Evolutionary conservation across 2,888 invertebrate species (phyloP).

Genomic region (Cecidostiba fungosa): DNA sequence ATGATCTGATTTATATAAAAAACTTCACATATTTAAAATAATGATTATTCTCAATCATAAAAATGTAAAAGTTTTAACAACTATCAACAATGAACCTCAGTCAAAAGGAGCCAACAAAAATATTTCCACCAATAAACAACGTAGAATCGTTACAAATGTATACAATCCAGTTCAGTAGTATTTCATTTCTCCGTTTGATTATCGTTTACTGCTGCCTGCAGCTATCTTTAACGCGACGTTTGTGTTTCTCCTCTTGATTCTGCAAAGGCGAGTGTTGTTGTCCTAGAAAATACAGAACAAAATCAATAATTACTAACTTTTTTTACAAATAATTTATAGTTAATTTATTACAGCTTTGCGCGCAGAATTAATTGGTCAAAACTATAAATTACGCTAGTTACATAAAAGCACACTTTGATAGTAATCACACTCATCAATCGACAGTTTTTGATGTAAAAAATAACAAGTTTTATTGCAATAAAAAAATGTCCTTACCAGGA

Average conservation of each 20-base stretch:
- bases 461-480: neutral
- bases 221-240: constrained; percentile 83
- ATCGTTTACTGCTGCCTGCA: constrained; percentile 83
- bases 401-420: neutral
- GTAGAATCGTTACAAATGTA: constrained; percentile 66
- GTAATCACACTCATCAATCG: neutral
- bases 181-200: constrained; percentile 25
- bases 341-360: neutral
- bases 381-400: neutral
- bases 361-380: neutral
- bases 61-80: constrained; percentile 24
- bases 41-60: constrained; percentile 15
- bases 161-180: constrained; percentile 64
- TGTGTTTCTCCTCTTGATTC: constrained; percentile 84
- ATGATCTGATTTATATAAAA: neutral
- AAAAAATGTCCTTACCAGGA: constrained; percentile 64
- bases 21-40: neutral
- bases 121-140: constrained; percentile 49
- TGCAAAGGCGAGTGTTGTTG: constrained; percentile 75
- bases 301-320: neutral
- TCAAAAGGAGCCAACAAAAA: constrained; percentile 33
- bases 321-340: neutral
- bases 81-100: constrained; percentile 26
- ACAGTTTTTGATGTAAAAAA: neutral
- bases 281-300: constrained; percentile 10